These are phyloP conservation scores for Trogon surrucura DNA, from an alignment of 2,113 vertebrate genomes.

Conservation along the genomic window DNA sequence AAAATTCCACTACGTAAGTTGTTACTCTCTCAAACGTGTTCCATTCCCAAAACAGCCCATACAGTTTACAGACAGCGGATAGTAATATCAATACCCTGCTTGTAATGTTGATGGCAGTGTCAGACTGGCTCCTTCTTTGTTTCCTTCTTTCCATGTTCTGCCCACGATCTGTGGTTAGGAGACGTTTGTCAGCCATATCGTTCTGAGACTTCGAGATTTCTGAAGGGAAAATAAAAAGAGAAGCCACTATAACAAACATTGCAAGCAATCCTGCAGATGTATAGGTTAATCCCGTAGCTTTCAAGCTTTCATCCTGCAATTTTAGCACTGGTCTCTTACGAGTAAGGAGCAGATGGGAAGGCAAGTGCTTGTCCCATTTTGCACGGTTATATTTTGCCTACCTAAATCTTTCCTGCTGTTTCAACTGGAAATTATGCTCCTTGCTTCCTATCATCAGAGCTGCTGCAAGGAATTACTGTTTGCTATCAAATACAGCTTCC, in stretches of 20 bases:
- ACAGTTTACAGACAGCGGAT: background rate
- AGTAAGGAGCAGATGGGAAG: background rate
- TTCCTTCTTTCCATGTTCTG: constrained; percentile 6
- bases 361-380: background rate
- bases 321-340: background rate
- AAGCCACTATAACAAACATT: background rate
- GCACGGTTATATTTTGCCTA: background rate
- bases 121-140: constrained; percentile 86
- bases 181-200: constrained; percentile 80
- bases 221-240: constrained; percentile 60
- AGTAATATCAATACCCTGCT: constrained; percentile 56
- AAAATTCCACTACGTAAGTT: background rate
- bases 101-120: constrained; percentile 84
- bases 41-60: background rate
- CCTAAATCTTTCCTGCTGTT: background rate
- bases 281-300: background rate
- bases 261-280: background rate
- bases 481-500: background rate
- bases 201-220: constrained; percentile 91
- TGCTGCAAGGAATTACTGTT: background rate
- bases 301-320: background rate
- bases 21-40: background rate
- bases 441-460: background rate
- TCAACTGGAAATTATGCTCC: constrained; percentile 7
- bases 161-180: constrained; percentile 67